These are phyloP conservation scores for Drymodes brunneopygia DNA, from an alignment of 2,113 vertebrate species.

Conservation along the genomic window DNA sequence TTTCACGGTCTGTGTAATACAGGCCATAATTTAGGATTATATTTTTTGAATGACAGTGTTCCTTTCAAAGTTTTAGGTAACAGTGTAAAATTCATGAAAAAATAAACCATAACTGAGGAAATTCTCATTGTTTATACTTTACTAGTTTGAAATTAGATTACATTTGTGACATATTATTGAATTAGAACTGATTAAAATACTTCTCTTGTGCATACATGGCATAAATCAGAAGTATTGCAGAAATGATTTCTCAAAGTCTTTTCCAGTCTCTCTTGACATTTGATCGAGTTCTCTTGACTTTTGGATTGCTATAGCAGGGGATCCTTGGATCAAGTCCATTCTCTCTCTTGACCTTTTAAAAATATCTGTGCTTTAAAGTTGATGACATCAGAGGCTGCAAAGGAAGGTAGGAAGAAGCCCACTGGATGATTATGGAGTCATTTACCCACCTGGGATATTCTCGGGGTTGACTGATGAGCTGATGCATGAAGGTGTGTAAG, in stretches of 20 bases:
- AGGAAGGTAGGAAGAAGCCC: not conserved
- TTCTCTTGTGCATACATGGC: not conserved
- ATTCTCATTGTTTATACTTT: not conserved
- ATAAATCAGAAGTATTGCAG: not conserved
- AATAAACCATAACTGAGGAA: not conserved
- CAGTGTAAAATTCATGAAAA: not conserved
- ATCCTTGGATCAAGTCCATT: conserved; percentile 3
- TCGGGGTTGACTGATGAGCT: not conserved
- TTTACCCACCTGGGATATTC: not conserved
- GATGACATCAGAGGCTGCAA: not conserved
- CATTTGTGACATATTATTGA: not conserved
- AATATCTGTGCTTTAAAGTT: not conserved
- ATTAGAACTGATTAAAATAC: not conserved
- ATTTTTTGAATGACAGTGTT: not conserved
- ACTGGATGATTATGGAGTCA: not conserved
- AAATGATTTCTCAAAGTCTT: not conserved
- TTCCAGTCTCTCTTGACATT: conserved; percentile 35
- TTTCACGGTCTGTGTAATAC: not conserved
- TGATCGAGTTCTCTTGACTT: conserved; percentile 40
- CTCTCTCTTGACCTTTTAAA: conserved; percentile 12
- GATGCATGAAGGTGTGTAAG: not conserved
- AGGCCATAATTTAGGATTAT: not conserved
- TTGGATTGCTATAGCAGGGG: not conserved
- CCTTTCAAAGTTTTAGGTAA: not conserved
- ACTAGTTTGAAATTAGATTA: not conserved